Percentiles rank a stretch among this genome's conserved stretches.
These are phyloP conservation scores for Drosophila mayaguana DNA, from an alignment of 2,888 invertebrate genomes.

Conservation along the genomic window DNA sequence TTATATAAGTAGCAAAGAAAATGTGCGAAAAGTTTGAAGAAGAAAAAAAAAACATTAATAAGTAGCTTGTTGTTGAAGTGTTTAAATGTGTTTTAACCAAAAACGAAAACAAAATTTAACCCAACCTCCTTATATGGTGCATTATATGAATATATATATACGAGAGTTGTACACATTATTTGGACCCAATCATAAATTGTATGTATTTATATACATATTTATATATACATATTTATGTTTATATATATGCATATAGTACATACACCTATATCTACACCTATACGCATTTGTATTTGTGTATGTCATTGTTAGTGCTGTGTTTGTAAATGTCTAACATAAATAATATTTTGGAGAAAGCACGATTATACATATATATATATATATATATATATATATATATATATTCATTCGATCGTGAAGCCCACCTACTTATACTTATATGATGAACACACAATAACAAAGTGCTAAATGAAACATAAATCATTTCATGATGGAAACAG, in stretches of 20 bases:
- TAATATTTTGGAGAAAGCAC: constrained; percentile 29
- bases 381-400: constrained; percentile 21
- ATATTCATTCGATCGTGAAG: constrained; percentile 46
- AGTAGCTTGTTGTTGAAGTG: constrained; percentile 79
- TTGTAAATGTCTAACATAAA: constrained; percentile 61
- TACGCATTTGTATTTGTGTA: constrained; percentile 59
- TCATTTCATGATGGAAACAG: constrained; percentile 23
- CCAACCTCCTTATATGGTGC: constrained; percentile 32
- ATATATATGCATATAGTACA: constrained; percentile 18
- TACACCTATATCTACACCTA: constrained; percentile 37
- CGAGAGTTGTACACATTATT: constrained; percentile 46
- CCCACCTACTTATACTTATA: constrained; percentile 71
- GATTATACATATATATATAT: constrained; percentile 10
- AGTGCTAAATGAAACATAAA: constrained; percentile 52
- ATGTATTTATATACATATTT: constrained; percentile 16
- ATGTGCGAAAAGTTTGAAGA: constrained; percentile 22
- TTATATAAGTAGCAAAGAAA: constrained; percentile 48
- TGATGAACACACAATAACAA: constrained; percentile 58
- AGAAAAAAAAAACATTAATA: constrained; percentile 24
- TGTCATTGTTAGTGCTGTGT: constrained; percentile 73
- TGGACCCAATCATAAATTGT: constrained; percentile 50
- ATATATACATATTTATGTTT: constrained; percentile 21
- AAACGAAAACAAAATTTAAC: constrained; percentile 18
- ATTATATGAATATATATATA: constrained; percentile 15
- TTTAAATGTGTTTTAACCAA: constrained; percentile 76